A percentile compares a stretch with the other conserved stretches of the same genome.
phyloP scores from a whole-genome alignment of 2,113 vertebrate species.

The Centropus unirufus region DNA sequence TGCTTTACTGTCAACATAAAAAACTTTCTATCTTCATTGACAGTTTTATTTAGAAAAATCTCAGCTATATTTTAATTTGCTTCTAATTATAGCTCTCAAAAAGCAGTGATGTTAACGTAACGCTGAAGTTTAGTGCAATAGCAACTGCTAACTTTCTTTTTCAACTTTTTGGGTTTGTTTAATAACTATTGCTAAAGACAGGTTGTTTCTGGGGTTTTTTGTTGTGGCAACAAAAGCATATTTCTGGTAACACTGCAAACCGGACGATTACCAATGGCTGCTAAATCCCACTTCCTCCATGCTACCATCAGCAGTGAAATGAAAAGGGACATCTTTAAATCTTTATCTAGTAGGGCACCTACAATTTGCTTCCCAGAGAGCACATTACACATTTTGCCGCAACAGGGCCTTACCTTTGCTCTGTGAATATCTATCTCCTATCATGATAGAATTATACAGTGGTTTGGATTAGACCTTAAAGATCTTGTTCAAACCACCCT shows the following conservation, averaged over 20 bases:
- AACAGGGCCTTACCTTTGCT: not conserved
- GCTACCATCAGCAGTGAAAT: not conserved
- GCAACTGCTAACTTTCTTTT: conserved; percentile 53
- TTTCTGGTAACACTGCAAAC: not conserved
- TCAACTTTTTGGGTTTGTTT: conserved; percentile 42
- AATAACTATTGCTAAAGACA: conserved; percentile 54
- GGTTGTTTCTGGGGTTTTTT: not conserved
- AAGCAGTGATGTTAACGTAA: conserved; percentile 34
- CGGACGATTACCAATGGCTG: conserved; percentile 37
- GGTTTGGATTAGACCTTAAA: too few species aligned
- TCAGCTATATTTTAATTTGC: conserved; percentile 73
- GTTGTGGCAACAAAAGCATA: not conserved
- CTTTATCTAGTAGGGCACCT: not conserved
- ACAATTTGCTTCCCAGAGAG: not conserved
- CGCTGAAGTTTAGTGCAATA: conserved; percentile 52
- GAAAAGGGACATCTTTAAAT: not conserved
- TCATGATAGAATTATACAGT: not conserved
- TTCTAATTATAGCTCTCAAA: conserved; percentile 65
- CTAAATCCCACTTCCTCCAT: conserved; percentile 10
- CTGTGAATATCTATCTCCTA: not conserved
- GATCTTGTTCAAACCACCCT: too few species aligned
- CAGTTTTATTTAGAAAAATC: conserved; percentile 77
- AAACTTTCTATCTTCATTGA: conserved; percentile 72
- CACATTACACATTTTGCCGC: not conserved
- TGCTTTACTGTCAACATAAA: conserved; percentile 74